Conservation (phyloP, 1,140 invertebrate species). For the Nephila pilipes region DNA sequence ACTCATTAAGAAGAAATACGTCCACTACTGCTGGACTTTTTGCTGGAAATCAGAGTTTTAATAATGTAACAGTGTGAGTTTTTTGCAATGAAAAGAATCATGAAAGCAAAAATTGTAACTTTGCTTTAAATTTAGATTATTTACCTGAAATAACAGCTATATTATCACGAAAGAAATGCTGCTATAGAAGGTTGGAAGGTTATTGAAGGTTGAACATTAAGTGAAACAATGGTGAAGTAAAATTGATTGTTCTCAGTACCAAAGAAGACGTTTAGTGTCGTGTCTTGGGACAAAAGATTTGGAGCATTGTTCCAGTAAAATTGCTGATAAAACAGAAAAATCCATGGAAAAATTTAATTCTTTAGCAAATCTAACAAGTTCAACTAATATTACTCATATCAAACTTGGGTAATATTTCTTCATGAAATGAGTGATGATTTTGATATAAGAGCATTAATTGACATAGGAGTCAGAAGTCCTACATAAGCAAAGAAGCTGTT, state of each 20-base stretch:
- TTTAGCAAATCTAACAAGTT: background rate
- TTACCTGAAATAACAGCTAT: slow-evolving; percentile 28
- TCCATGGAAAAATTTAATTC: no score
- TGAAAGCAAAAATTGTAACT: background rate
- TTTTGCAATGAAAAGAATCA: slow-evolving; percentile 2
- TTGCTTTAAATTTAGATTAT: background rate
- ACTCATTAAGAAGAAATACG: background rate
- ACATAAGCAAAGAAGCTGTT: no score
- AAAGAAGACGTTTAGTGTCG: no score
- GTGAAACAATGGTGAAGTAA: background rate
- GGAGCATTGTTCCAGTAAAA: background rate
- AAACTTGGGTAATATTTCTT: background rate
- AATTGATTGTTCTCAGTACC: no score
- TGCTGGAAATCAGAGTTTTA: background rate
- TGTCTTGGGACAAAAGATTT: background rate
- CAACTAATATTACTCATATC: background rate
- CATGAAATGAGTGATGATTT: background rate
- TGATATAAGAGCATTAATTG: slow-evolving; percentile 2
- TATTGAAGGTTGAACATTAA: background rate
- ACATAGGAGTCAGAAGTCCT: background rate
- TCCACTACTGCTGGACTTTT: background rate
- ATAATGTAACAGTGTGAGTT: background rate
- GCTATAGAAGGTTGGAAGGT: no score
- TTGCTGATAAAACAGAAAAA: background rate
- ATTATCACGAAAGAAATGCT: background rate